Percentiles rank a stretch among this genome's conserved stretches.
phyloP scores from a whole-genome alignment of 2,888 invertebrate species.

The Brachypalpus laphriformis region DNA sequence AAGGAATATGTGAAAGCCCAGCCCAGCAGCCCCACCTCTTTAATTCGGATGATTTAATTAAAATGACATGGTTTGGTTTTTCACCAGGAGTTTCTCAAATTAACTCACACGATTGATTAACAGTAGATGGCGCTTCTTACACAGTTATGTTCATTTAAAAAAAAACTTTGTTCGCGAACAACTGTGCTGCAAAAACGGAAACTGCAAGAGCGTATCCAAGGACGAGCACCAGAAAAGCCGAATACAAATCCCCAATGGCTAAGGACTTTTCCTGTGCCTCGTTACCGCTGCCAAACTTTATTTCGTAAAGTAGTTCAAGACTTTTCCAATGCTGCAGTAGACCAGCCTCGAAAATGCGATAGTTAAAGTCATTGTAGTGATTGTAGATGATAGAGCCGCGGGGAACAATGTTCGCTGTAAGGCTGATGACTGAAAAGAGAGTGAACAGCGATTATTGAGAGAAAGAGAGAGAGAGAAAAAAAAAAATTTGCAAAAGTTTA shows the following conservation, averaged over 20 bases:
- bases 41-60: slow-evolving; percentile 33
- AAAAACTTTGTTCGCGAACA: slow-evolving; percentile 31
- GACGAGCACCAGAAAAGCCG: slow-evolving; percentile 60
- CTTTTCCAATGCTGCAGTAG: slow-evolving; percentile 57
- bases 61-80: not conserved
- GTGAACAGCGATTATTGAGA: slow-evolving; percentile 17
- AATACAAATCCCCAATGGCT: slow-evolving; percentile 62
- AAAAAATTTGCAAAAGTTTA: slow-evolving; percentile 40
- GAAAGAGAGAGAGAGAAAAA: not conserved
- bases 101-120: slow-evolving; percentile 48
- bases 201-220: slow-evolving; percentile 56
- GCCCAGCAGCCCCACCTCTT: not conserved
- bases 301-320: slow-evolving; percentile 59
- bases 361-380: slow-evolving; percentile 70
- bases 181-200: slow-evolving; percentile 36
- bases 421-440: slow-evolving; percentile 61
- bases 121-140: slow-evolving; percentile 32
- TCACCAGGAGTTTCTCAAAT: slow-evolving; percentile 27
- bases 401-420: slow-evolving; percentile 65
- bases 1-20: not conserved
- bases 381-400: slow-evolving; percentile 70
- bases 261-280: slow-evolving; percentile 49
- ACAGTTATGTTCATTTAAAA: not conserved
- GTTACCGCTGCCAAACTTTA: slow-evolving; percentile 51
- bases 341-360: slow-evolving; percentile 68